Percentiles rank a stretch among this genome's conserved stretches.
phyloP scores from a whole-genome alignment of 2,113 vertebrate species.

The Stercorarius parasiticus region DNA sequence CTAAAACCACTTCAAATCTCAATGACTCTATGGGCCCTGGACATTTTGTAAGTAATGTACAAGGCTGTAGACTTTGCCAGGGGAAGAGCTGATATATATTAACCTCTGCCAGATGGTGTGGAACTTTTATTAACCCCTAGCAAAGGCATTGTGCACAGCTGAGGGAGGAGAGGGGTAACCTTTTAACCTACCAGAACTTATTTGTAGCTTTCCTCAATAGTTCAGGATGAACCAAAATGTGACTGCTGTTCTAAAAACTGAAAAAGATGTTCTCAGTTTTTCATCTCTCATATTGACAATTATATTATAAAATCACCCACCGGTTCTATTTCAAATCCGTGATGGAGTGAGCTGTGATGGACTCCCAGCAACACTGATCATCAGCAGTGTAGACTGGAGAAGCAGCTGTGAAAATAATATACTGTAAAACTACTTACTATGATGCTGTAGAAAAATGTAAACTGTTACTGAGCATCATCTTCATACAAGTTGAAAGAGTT shows the following conservation, averaged over 20 bases:
- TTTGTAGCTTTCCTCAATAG: not conserved
- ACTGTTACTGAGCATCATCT: not conserved
- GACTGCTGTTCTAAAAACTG: not conserved
- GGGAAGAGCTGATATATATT: not conserved
- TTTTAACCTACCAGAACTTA: not conserved
- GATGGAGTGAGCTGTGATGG: not conserved
- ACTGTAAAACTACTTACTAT: not conserved
- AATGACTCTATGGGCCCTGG: not conserved
- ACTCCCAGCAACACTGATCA: not conserved
- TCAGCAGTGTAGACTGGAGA: not conserved
- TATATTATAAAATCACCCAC: not conserved
- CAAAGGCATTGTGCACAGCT: not conserved
- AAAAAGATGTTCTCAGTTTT: not conserved
- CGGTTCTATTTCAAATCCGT: not conserved
- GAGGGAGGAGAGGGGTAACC: not conserved
- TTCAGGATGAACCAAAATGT: not conserved
- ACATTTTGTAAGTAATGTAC: not conserved
- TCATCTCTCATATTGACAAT: not conserved
- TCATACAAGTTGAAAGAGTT: not conserved
- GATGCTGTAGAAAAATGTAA: not conserved
- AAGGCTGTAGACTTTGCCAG: not conserved
- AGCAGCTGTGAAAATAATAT: not conserved
- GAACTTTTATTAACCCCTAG: not conserved
- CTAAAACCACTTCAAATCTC: not conserved
- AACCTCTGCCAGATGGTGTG: not conserved